A percentile compares a stretch with the other conserved stretches of the same genome.
phyloP scores from a whole-genome alignment of 2,797 vertebrate genomes.

The Pseudochirops corinnae region DNA sequence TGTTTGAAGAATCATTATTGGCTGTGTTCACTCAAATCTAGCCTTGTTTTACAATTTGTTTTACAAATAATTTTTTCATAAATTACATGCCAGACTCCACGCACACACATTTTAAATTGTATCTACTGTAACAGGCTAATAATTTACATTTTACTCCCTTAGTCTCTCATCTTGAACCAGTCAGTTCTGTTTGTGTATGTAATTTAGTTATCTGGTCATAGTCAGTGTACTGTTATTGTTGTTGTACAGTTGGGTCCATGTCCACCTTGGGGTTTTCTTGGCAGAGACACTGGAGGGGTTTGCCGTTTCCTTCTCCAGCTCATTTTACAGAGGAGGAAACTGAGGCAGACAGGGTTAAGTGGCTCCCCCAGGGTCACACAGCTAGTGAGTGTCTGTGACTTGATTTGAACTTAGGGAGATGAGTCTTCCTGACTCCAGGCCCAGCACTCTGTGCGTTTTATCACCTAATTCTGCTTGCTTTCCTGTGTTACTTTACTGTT shows the following conservation, averaged over 20 bases:
- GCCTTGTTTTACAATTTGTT: not conserved
- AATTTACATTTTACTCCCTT: not conserved
- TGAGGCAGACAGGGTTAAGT: not conserved
- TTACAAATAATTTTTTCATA: not conserved
- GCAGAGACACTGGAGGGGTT: not conserved
- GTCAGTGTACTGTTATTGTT: not conserved
- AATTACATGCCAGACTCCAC: not conserved
- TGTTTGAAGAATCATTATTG: not conserved
- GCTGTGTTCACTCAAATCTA: not conserved
- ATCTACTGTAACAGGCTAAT: not conserved
- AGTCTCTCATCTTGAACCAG: not conserved
- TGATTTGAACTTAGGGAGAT: not conserved
- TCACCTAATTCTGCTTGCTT: not conserved
- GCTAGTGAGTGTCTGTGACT: not conserved
- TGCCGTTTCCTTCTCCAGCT: not conserved
- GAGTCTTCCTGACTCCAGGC: not conserved
- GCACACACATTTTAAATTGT: not conserved
- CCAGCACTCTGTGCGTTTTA: accelerated
- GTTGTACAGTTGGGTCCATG: not conserved
- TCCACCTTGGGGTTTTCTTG: not conserved
- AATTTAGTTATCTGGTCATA: not conserved
- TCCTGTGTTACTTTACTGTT: not conserved
- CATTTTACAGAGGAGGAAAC: not conserved
- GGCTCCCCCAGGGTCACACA: not conserved
- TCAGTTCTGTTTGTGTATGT: not conserved